Percentiles rank a stretch among this genome's conserved stretches.
These are phyloP conservation scores for Lateolabrax maculatus DNA, from an alignment of 2,797 vertebrate species.

Conservation along the genomic window DNA sequence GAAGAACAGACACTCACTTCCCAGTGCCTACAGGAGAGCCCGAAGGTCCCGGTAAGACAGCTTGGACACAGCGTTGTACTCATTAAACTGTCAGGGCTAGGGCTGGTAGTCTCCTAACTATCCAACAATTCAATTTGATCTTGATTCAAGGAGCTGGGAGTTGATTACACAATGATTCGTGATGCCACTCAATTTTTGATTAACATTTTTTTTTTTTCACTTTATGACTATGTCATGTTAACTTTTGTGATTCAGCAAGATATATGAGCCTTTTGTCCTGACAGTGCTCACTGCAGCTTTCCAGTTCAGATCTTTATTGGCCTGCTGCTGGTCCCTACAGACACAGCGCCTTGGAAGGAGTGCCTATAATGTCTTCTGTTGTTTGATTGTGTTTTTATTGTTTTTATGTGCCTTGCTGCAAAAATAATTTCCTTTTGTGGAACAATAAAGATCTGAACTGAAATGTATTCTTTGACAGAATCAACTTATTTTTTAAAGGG, in stretches of 20 bases:
- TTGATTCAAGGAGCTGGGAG: not conserved
- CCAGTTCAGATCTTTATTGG: not conserved
- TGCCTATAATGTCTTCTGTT: not conserved
- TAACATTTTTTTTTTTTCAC: not conserved
- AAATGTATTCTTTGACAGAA: not conserved
- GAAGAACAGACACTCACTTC: slow-evolving; percentile 93
- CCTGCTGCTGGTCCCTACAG: not conserved
- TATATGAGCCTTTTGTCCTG: not conserved
- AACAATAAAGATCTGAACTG: slow-evolving; percentile 1
- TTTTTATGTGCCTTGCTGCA: not conserved
- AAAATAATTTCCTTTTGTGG: not conserved
- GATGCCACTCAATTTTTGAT: not conserved
- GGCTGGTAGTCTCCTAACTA: not conserved
- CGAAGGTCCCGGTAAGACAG: slow-evolving; percentile 90
- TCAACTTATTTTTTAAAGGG: not conserved
- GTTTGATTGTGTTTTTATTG: slow-evolving; percentile 1
- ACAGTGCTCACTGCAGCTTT: not conserved
- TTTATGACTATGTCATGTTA: not conserved
- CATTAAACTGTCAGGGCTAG: not conserved
- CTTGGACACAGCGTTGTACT: not conserved
- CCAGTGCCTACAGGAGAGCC: slow-evolving; percentile 93
- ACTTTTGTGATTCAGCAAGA: not conserved
- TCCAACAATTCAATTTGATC: not conserved
- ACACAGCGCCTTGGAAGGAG: not conserved
- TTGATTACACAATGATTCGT: not conserved